Conservation (phyloP, 2,888 invertebrate genomes). For the Tinea pellionella region DNA sequence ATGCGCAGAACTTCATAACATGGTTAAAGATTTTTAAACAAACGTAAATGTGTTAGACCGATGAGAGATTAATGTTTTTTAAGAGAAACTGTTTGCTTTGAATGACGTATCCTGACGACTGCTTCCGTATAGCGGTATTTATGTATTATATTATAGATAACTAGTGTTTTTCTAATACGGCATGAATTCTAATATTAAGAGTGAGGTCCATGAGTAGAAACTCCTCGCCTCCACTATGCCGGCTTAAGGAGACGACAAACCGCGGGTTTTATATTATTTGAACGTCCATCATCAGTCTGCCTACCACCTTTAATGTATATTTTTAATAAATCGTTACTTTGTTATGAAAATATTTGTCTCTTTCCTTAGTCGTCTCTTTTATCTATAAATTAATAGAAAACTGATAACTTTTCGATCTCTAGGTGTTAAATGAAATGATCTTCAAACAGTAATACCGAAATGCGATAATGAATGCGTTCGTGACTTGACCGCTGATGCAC, state of each 20-base stretch:
- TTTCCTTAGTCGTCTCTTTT: not conserved
- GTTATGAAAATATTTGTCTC: too few relatives aligned
- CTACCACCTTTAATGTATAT: not conserved
- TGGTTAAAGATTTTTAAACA: conserved; percentile 3
- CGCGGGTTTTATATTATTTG: too few relatives aligned
- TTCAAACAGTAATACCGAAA: conserved; percentile 1
- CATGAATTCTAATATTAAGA: too few relatives aligned
- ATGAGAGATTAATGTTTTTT: conserved; percentile 8
- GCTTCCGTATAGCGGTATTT: not conserved
- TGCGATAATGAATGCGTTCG: conserved; percentile 7
- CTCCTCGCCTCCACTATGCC: too few relatives aligned
- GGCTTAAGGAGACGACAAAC: too few relatives aligned
- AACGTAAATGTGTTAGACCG: not conserved
- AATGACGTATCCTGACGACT: conserved; percentile 2
- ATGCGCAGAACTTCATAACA: not conserved
- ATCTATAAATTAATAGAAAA: not conserved
- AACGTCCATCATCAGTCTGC: too few relatives aligned
- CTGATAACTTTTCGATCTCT: not conserved
- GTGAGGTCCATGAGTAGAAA: too few relatives aligned
- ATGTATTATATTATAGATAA: too few relatives aligned
- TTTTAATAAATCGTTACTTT: not conserved
- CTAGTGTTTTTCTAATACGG: too few relatives aligned
- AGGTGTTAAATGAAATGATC: not conserved
- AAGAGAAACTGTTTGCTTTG: conserved; percentile 1
- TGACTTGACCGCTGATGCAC: conserved; percentile 12